These are phyloP conservation scores for Bombylius discolor DNA, from an alignment of 2,888 invertebrate species.

Conservation along the genomic window DNA sequence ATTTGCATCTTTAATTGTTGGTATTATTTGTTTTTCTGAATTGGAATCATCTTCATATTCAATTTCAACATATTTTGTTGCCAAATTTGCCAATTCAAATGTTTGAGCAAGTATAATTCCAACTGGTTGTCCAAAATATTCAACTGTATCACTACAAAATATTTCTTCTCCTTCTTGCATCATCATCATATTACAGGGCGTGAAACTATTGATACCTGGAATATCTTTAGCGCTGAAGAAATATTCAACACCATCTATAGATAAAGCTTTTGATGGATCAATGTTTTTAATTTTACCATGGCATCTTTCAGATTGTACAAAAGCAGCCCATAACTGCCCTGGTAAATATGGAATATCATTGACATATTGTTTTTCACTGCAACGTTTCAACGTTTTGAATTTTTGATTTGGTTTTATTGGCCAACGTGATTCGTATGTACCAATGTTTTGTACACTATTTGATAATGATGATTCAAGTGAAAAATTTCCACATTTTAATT, in stretches of 20 bases:
- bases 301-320: slow-evolving; percentile 47
- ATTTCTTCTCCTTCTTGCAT: slow-evolving; percentile 15
- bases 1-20: slow-evolving; percentile 36
- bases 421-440: slow-evolving; percentile 45
- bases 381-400: slow-evolving; percentile 44
- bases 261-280: slow-evolving; percentile 52
- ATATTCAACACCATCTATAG: slow-evolving; percentile 44
- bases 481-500: slow-evolving; percentile 37
- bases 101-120: slow-evolving; percentile 50
- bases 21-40: slow-evolving; percentile 17
- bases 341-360: slow-evolving; percentile 33
- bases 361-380: slow-evolving; percentile 38
- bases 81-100: slow-evolving; percentile 41
- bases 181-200: slow-evolving; percentile 14
- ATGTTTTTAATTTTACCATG: slow-evolving; percentile 47
- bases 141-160: slow-evolving; percentile 12
- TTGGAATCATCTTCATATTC: slow-evolving; percentile 24
- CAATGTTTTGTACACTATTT: slow-evolving; percentile 45
- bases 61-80: slow-evolving; percentile 43
- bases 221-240: slow-evolving; percentile 51
- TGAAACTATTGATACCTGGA: slow-evolving; percentile 48
- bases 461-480: slow-evolving; percentile 42
- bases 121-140: slow-evolving; percentile 48
- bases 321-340: slow-evolving; percentile 45
- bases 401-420: slow-evolving; percentile 51